Percentiles rank a stretch among this genome's conserved stretches.
Evolutionary conservation across 2,797 vertebrate species (phyloP).

Genomic region (Fringilla coelebs): DNA sequence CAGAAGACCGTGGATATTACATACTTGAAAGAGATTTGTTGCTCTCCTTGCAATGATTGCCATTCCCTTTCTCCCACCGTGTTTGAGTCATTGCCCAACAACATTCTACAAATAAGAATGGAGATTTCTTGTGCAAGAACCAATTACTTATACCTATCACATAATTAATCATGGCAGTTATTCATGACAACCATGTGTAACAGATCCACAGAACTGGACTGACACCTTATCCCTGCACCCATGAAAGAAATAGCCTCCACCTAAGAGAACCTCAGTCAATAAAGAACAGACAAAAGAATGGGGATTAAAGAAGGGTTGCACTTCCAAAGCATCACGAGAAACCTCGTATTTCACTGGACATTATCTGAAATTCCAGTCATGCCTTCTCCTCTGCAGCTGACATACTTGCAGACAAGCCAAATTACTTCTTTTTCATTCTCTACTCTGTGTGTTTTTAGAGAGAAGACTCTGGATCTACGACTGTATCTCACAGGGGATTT

Average conservation of each 20-base stretch:
- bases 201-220: background rate
- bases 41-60: background rate
- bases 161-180: background rate
- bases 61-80: background rate
- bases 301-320: background rate
- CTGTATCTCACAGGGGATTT: background rate
- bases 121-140: background rate
- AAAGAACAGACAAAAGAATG: background rate
- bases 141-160: background rate
- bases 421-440: background rate
- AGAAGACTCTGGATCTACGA: background rate
- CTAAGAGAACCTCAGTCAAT: background rate
- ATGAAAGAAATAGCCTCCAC: background rate
- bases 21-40: background rate
- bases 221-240: background rate
- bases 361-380: background rate
- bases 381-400: background rate
- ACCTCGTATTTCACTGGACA: background rate
- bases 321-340: background rate
- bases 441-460: background rate
- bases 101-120: background rate
- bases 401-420: background rate
- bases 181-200: background rate
- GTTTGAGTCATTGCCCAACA: background rate
- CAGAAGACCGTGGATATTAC: background rate